Conservation (phyloP, 2,888 invertebrate species). For the Metacarcinus magister region DNA sequence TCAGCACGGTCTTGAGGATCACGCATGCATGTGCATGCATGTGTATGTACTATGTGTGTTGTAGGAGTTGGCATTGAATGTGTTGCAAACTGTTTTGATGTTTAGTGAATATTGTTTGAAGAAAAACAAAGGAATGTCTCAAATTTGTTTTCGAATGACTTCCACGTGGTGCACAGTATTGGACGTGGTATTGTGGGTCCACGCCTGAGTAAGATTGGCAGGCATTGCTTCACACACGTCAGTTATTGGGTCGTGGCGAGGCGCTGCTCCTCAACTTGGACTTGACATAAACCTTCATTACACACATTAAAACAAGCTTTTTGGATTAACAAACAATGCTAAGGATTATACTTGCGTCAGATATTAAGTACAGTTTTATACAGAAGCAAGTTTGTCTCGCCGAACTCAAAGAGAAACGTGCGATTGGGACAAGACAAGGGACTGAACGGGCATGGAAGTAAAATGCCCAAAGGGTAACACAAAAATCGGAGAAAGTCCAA, state of each 20-base stretch:
- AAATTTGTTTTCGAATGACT: neutral
- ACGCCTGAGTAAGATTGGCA: conserved; percentile 32
- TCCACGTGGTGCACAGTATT: neutral
- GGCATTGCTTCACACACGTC: neutral
- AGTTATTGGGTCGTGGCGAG: neutral
- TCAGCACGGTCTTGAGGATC: no score
- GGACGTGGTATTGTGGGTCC: neutral
- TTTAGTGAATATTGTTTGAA: neutral
- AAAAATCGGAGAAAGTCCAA: conserved; percentile 37
- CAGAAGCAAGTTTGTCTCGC: neutral
- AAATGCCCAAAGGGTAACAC: neutral
- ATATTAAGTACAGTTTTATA: neutral
- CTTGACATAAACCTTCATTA: neutral
- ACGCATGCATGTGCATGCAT: no score
- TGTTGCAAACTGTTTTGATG: neutral
- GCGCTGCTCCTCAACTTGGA: neutral
- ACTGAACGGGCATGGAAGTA: neutral
- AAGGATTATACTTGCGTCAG: neutral
- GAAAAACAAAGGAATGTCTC: neutral
- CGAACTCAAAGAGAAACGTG: neutral
- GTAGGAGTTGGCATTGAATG: neutral
- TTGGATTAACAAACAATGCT: neutral
- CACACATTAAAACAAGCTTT: neutral
- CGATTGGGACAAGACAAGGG: neutral
- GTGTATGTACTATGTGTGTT: no score